Evolutionary conservation across 2,888 invertebrate genomes (phyloP).

Genomic region (Exocentrus adspersus): DNA sequence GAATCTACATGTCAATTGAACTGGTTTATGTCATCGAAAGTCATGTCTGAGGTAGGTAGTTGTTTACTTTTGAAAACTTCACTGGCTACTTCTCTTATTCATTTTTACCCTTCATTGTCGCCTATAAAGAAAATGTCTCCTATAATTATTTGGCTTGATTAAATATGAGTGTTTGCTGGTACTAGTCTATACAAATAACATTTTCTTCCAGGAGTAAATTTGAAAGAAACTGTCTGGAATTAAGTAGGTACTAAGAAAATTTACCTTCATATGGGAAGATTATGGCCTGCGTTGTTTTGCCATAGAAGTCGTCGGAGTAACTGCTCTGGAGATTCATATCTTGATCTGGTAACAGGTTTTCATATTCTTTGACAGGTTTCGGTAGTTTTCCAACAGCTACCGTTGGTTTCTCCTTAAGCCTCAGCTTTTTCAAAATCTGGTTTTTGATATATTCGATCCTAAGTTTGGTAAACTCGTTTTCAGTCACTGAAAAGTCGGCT

Average conservation of each 20-base stretch:
- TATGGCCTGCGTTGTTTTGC: constrained; percentile 84
- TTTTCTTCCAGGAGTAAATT: no score
- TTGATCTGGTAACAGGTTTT: constrained; percentile 68
- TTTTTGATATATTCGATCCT: constrained; percentile 85
- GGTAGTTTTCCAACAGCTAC: constrained; percentile 74
- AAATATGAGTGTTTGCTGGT: no score
- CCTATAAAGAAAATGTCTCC: constrained; percentile 23
- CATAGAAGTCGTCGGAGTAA: constrained; percentile 82
- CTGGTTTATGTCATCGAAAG: background rate
- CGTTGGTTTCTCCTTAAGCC: constrained; percentile 79
- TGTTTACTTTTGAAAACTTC: constrained; percentile 4
- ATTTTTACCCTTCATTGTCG: constrained; percentile 1
- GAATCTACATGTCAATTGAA: background rate
- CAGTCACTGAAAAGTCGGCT: constrained; percentile 55
- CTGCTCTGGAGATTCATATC: constrained; percentile 67
- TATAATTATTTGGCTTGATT: no score
- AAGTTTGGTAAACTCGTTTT: constrained; percentile 73
- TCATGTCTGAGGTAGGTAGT: background rate
- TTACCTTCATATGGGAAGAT: constrained; percentile 83
- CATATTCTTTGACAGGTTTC: constrained; percentile 79
- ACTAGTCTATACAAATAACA: no score
- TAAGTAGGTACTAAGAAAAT: no score
- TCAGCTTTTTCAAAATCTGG: constrained; percentile 83
- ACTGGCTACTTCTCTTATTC: background rate
- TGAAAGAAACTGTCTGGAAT: no score